Percentiles rank a stretch among this genome's conserved stretches.
Evolutionary conservation across 2,888 invertebrate genomes (phyloP).

Genomic region (Conops quadrifasciatus): DNA sequence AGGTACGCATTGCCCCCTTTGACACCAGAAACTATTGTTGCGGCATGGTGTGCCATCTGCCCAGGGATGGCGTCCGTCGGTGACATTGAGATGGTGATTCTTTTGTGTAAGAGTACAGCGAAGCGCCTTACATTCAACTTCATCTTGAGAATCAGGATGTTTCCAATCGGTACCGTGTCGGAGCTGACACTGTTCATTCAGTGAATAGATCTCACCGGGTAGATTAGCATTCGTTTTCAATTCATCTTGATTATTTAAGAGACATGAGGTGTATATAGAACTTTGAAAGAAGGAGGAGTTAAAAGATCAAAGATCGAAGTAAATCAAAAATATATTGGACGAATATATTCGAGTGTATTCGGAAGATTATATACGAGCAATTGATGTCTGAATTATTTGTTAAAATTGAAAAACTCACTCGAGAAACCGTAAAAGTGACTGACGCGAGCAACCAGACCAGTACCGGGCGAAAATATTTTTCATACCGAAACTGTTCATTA

Average conservation of each 20-base stretch:
- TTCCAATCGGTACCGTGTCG: conserved; percentile 72
- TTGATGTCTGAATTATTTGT: no score
- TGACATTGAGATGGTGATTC: conserved; percentile 65
- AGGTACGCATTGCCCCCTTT: conserved; percentile 77
- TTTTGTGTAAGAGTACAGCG: conserved; percentile 74
- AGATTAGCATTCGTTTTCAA: no score
- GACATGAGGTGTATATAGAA: no score
- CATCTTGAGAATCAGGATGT: conserved; percentile 67
- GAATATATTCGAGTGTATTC: no score
- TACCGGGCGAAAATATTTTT: conserved; percentile 86
- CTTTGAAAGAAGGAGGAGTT: conserved; percentile 52
- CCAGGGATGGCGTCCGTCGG: conserved; percentile 91
- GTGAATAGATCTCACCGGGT: conserved; percentile 67
- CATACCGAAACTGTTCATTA: conserved; percentile 85
- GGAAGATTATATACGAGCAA: no score
- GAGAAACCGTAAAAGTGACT: conserved; percentile 78
- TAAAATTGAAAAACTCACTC: conserved; percentile 72
- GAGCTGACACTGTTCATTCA: conserved; percentile 82
- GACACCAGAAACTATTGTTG: conserved; percentile 75
- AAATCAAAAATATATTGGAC: no score
- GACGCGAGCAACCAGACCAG: conserved; percentile 85
- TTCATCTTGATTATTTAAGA: no score
- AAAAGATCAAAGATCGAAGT: no score
- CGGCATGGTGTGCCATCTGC: conserved; percentile 87
- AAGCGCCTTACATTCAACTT: conserved; percentile 72